These are phyloP conservation scores for Crematogaster levior DNA, from an alignment of 2,888 invertebrate genomes.

Conservation along the genomic window DNA sequence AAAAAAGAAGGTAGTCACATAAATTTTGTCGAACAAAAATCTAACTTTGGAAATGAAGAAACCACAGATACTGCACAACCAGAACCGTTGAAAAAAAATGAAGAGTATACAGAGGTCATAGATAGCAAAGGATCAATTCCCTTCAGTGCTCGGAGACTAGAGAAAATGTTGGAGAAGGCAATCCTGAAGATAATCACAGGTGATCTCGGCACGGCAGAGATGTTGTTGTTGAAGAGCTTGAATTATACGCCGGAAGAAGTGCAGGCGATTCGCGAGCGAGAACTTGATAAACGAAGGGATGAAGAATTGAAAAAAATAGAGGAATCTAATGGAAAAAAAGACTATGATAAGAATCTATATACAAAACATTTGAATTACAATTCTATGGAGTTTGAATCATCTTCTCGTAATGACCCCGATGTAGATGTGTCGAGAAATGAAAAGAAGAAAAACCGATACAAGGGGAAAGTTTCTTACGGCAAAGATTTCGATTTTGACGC, in stretches of 20 bases:
- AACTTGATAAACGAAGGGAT: constrained; percentile 74
- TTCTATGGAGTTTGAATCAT: constrained; percentile 51
- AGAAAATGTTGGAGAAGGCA: constrained; percentile 83
- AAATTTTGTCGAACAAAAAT: constrained; percentile 51
- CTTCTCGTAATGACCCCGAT: constrained; percentile 44
- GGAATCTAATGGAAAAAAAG: constrained; percentile 52
- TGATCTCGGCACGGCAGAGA: constrained; percentile 80
- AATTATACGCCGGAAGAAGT: constrained; percentile 82
- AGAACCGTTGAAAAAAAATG: constrained; percentile 46
- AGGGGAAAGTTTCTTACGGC: constrained; percentile 45
- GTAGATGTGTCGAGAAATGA: constrained; percentile 37
- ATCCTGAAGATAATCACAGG: constrained; percentile 83
- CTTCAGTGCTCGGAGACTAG: constrained; percentile 78
- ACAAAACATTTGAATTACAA: constrained; percentile 54
- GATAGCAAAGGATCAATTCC: constrained; percentile 64
- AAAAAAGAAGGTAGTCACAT: constrained; percentile 56
- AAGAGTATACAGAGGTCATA: constrained; percentile 40
- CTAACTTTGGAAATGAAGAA: constrained; percentile 52
- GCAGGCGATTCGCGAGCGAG: constrained; percentile 79
- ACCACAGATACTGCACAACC: constrained; percentile 39
- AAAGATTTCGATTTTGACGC: constrained; percentile 77
- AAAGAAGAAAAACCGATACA: constrained; percentile 46
- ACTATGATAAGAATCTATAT: constrained; percentile 50
- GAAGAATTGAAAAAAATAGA: constrained; percentile 61
- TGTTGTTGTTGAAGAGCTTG: constrained; percentile 80